These are phyloP conservation scores for Aphis craccivora DNA, from an alignment of 1,140 invertebrate genomes.

Conservation along the genomic window DNA sequence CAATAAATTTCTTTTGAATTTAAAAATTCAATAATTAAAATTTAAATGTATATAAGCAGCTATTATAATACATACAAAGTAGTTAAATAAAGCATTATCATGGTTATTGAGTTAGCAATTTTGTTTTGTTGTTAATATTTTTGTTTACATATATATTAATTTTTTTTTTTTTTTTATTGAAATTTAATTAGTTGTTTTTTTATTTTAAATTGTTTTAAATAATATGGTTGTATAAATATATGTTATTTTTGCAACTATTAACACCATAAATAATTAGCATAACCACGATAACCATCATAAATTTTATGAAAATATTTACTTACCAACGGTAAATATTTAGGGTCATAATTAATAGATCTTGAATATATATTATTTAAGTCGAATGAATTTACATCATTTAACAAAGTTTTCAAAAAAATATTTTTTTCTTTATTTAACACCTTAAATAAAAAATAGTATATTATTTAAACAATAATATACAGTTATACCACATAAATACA, in stretches of 20 bases:
- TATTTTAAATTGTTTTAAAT: background rate
- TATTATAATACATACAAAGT: background rate
- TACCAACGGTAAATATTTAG: background rate
- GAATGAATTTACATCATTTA: background rate
- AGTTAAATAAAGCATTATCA: background rate
- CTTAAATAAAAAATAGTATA: background rate
- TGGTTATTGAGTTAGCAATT: background rate
- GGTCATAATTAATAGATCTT: background rate
- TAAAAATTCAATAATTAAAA: background rate
- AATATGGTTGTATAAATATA: background rate
- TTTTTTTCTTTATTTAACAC: background rate
- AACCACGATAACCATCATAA: background rate
- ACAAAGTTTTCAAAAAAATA: background rate
- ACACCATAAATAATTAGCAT: background rate
- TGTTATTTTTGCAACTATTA: background rate
- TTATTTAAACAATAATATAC: background rate
- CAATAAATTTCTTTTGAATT: background rate
- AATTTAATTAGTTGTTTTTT: background rate
- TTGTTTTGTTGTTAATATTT: no score
- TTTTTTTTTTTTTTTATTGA: background rate
- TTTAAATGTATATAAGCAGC: background rate
- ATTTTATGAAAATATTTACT: background rate
- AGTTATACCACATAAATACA: background rate
- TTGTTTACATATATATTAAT: no score
- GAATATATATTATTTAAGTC: background rate